Evolutionary conservation across 2,888 invertebrate genomes (phyloP), one percentile per base, ranked within the genome.

Genomic region (Cephus runcator): DNA sequence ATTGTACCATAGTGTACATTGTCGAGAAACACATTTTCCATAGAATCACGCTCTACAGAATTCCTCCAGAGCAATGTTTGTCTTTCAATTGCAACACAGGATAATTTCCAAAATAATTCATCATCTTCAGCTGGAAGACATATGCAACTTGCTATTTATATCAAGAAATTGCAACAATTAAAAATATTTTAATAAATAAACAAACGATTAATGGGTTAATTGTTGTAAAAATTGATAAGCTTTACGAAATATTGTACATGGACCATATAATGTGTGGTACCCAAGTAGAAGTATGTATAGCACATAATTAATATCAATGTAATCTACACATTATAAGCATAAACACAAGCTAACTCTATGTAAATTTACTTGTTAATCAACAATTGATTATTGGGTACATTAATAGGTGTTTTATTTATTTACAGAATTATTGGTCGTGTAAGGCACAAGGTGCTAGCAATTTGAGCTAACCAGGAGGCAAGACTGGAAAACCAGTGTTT

Each of bases 61-160:
- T 88, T 93, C 90, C 11, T 90, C 95, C 95, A 95, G 82, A 93
- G 91, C 75, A 92, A 91, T 81, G 90, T 91, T 83, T 94, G 93
- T 79, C 93, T 92, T 86, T 95, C 94, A 87, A 95, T 92, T 81
- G 93, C 93, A 73, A 94, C 92, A 89, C 94, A 95, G 0, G 94
- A 92, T 75, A 92, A 90, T 85, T 93, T 93, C 94, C 94, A 94
- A 85, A 93, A 92, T 31, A 93, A 84, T 78, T 92, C 92, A 76
- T 90, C 89, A 35, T 92, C 91, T 73, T 93, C 91, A 15, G 79
- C 90, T 91, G 69, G n/a, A 87, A 87, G 79, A 71, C 31, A 71
- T 33, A 33, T 6, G 71, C 3, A 9, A 12, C 33, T n/a, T 11
- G 34, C 11, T 11, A 76, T 11, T 73, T 11, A 40, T 23, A 40